These are phyloP conservation scores for Lates japonicus DNA, from an alignment of 2,797 vertebrate genomes.

Conservation along the genomic window DNA sequence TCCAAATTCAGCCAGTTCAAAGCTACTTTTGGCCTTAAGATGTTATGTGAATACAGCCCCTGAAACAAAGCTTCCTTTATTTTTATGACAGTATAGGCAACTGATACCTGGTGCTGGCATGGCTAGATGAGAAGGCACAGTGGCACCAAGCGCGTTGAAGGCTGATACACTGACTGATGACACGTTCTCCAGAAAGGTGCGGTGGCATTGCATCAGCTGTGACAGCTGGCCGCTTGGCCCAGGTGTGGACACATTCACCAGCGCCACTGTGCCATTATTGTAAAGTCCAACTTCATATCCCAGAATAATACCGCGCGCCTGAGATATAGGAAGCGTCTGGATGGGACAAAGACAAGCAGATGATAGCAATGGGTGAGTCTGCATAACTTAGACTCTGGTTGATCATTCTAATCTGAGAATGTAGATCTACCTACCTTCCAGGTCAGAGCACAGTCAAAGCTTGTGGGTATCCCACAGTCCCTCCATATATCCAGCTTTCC, in stretches of 20 bases:
- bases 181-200: slow-evolving; percentile 53
- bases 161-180: slow-evolving; percentile 66
- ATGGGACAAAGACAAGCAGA: slow-evolving; percentile 23
- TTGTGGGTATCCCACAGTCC: slow-evolving; percentile 71
- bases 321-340: slow-evolving; percentile 74
- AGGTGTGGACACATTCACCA: slow-evolving; percentile 49
- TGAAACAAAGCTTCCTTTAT: background rate
- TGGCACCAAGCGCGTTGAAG: slow-evolving; percentile 65
- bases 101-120: slow-evolving; percentile 59
- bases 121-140: slow-evolving; percentile 58
- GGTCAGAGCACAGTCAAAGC: slow-evolving; percentile 70
- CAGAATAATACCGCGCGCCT: slow-evolving; percentile 71
- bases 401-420: slow-evolving; percentile 1
- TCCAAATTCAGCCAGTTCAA: background rate
- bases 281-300: slow-evolving; percentile 72
- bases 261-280: background rate
- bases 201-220: slow-evolving; percentile 44
- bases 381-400: background rate
- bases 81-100: background rate
- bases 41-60: background rate
- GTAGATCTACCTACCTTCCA: slow-evolving; percentile 80
- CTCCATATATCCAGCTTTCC: slow-evolving; percentile 83
- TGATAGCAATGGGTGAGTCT: background rate
- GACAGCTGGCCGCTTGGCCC: background rate
- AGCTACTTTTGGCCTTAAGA: background rate